Evolutionary conservation across 1,140 invertebrate genomes (phyloP).

Genomic region (Planococcus citri): DNA sequence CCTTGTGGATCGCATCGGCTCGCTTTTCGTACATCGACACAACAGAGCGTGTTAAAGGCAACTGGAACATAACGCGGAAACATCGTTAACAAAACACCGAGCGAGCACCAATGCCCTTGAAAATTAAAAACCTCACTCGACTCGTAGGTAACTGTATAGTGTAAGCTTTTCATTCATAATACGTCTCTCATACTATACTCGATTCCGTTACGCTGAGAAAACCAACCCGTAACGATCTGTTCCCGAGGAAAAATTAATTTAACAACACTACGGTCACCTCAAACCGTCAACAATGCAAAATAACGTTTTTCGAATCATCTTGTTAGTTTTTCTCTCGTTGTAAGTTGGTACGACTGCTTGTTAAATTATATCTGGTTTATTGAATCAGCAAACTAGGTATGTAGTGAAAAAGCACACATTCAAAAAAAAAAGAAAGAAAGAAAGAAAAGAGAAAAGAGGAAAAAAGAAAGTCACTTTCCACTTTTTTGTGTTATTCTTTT

Average conservation of each 20-base stretch:
- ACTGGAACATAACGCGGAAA: too few relatives aligned
- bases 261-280: neutral
- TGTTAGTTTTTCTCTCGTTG: conserved; percentile 5
- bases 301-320: conserved; percentile 4
- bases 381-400: conserved; percentile 18
- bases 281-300: conserved; percentile 5
- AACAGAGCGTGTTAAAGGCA: too few relatives aligned
- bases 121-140: too few relatives aligned
- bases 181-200: too few relatives aligned
- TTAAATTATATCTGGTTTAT: conserved; percentile 21
- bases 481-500: conserved; percentile 18
- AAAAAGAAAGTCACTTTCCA: conserved; percentile 10
- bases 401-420: conserved; percentile 15
- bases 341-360: conserved; percentile 15
- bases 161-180: too few relatives aligned
- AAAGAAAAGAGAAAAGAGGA: neutral
- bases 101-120: too few relatives aligned
- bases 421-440: neutral
- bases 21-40: too few relatives aligned
- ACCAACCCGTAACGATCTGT: neutral
- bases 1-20: too few relatives aligned
- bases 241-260: neutral
- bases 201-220: too few relatives aligned
- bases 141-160: too few relatives aligned
- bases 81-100: too few relatives aligned